Evolutionary conservation across 2,888 invertebrate species (phyloP).

Genomic region (Venustoraphidia nigricollis): DNA sequence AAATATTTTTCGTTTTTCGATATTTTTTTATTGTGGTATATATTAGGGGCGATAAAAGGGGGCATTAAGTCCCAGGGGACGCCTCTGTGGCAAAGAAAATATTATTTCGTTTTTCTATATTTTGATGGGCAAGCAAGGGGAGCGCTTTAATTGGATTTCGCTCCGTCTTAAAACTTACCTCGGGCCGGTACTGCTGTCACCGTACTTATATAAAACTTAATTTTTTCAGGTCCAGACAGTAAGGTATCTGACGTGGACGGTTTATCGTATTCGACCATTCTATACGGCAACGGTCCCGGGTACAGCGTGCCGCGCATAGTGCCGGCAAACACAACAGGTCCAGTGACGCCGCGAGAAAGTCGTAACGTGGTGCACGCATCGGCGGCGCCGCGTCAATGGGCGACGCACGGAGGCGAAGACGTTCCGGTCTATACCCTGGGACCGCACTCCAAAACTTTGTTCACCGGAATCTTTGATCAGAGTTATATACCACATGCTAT

Average conservation of each 20-base stretch:
- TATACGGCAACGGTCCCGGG: slow-evolving; percentile 67
- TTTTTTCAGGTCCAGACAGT: slow-evolving; percentile 47
- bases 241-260: slow-evolving; percentile 61
- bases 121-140: no score
- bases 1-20: no score
- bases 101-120: no score
- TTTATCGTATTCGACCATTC: slow-evolving; percentile 57
- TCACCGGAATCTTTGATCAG: slow-evolving; percentile 62
- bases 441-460: slow-evolving; percentile 47
- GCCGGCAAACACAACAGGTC: slow-evolving; percentile 31
- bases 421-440: slow-evolving; percentile 66
- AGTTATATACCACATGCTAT: slow-evolving; percentile 76
- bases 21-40: no score
- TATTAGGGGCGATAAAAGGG: no score
- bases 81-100: no score
- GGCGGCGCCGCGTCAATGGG: slow-evolving; percentile 63
- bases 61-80: no score
- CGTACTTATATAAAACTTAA: no score
- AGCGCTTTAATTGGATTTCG: no score
- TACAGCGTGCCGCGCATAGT: slow-evolving; percentile 48
- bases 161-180: no score
- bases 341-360: slow-evolving; percentile 22
- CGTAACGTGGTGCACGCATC: slow-evolving; percentile 50
- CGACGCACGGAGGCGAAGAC: slow-evolving; percentile 71
- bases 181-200: no score